Conservation (phyloP, 2,113 vertebrate genomes). For the Centropristis striata region DNA sequence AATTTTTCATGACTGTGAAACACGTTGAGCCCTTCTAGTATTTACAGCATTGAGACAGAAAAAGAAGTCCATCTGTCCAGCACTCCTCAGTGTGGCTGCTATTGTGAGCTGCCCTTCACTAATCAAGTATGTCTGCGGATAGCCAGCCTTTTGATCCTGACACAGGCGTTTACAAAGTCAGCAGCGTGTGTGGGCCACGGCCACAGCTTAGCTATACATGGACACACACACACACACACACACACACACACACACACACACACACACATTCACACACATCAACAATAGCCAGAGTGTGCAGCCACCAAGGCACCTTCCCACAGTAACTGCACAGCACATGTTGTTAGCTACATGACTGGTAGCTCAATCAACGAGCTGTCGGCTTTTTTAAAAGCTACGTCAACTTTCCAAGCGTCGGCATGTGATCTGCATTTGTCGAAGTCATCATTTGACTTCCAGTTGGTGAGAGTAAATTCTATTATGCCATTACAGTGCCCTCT, state of each 20-base stretch:
- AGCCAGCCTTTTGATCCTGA: constrained; percentile 77
- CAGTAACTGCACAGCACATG: constrained; percentile 73
- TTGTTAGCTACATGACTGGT: constrained; percentile 69
- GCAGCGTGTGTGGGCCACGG: constrained; percentile 80
- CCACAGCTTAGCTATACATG: constrained; percentile 43
- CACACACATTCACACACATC: constrained; percentile 17
- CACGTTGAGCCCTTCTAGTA: constrained; percentile 7
- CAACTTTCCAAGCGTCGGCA: constrained; percentile 45
- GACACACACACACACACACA: constrained; percentile 23
- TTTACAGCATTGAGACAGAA: constrained; percentile 42
- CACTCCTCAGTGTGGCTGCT: constrained; percentile 35
- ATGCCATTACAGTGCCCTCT: neutral
- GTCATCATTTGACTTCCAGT: constrained; percentile 21
- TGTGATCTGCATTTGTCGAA: constrained; percentile 39
- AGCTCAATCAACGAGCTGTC: constrained; percentile 69
- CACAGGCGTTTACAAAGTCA: constrained; percentile 72
- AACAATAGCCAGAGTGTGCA: constrained; percentile 53
- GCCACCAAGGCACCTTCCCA: constrained; percentile 75
- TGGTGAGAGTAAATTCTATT: neutral
- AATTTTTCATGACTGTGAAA: constrained; percentile 27
- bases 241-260: constrained; percentile 26
- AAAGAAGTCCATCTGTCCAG: constrained; percentile 68
- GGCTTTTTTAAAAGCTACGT: constrained; percentile 40
- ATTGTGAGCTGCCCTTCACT: constrained; percentile 71
- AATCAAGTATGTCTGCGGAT: constrained; percentile 78